These are phyloP conservation scores for Hydrolagus colliei DNA, from an alignment of 2,797 vertebrate genomes.

Conservation along the genomic window DNA sequence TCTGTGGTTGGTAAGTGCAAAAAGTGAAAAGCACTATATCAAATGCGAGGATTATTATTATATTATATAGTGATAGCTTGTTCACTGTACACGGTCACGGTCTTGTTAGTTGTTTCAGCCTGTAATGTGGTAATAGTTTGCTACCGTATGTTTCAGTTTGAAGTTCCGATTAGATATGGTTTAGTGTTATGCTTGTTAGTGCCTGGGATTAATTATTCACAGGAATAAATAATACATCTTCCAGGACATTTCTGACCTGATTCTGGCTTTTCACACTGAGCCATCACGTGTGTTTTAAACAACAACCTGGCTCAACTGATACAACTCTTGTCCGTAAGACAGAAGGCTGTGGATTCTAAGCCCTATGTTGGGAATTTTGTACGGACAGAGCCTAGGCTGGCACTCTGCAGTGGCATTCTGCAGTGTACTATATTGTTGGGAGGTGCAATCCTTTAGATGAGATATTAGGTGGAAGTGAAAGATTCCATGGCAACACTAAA, in stretches of 20 bases:
- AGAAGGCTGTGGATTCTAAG: too few species aligned
- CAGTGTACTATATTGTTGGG: too few species aligned
- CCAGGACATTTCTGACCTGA: not conserved
- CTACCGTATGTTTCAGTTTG: not conserved
- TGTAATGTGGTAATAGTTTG: not conserved
- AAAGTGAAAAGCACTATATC: too few species aligned
- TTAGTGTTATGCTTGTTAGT: not conserved
- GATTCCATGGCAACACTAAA: too few species aligned
- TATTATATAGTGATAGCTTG: not conserved
- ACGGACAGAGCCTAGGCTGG: too few species aligned
- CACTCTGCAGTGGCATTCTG: too few species aligned
- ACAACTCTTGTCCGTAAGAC: too few species aligned
- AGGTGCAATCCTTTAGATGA: too few species aligned
- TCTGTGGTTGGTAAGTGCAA: not conserved
- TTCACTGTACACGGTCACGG: not conserved
- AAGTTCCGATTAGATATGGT: slow-evolving; percentile 9
- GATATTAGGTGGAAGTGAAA: too few species aligned
- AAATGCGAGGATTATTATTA: not conserved
- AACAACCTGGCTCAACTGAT: too few species aligned
- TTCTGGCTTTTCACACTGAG: not conserved
- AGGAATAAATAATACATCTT: slow-evolving; percentile 1
- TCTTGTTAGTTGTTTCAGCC: not conserved
- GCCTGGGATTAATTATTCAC: not conserved
- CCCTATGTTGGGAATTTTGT: too few species aligned
- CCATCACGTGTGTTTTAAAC: too few species aligned